Evolutionary conservation across 2,888 invertebrate species (phyloP), one percentile per base, ranked within the genome.

Genomic region (Enchytraeus crypticus): DNA sequence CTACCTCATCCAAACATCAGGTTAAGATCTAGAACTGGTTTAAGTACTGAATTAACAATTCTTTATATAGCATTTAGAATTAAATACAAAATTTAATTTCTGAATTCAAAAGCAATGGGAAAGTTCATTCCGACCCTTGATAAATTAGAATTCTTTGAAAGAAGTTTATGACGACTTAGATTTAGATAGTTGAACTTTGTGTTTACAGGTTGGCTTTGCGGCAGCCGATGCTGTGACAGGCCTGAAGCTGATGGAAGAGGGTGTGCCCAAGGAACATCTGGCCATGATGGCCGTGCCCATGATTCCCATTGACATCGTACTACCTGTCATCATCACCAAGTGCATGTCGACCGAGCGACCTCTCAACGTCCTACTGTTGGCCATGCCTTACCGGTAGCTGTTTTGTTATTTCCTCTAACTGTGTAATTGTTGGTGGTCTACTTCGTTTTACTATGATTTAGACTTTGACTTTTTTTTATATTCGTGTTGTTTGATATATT

Each of bases 161-260:
- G n/a, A n/a, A n/a, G n/a, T n/a, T n/a, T n/a, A n/a, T n/a, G n/a
- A n/a, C n/a, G n/a, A n/a, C n/a, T n/a, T n/a, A n/a, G n/a, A n/a
- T n/a, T n/a, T n/a, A 14, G 43, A 11, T 43, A 43, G n/a, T 14
- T 43, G 43, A 21, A 47, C 26, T 30, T 23, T 46, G 38, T 29
- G 4, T 57, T 62, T 82, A 62, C 76, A 92, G 91, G 84, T 95
- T 69, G 92, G 92, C 2, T 98, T 97, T 81, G 88, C 93, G 45
- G 93, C 96, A 0, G 88, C 91, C 64, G 98, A 98, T 82, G 88
- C 91, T 27, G 90, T 97, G 0, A 91, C 96, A 26, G 88, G 90
- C 2, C 82, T 98, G 64, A 98, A 98, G 80, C 82, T 99, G 54
- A 89, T 97, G 1, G 97, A 96, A 79, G 89, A 89, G 30, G 98